Conservation (phyloP, 2,888 invertebrate species). For the Prenolepis imparis region DNA sequence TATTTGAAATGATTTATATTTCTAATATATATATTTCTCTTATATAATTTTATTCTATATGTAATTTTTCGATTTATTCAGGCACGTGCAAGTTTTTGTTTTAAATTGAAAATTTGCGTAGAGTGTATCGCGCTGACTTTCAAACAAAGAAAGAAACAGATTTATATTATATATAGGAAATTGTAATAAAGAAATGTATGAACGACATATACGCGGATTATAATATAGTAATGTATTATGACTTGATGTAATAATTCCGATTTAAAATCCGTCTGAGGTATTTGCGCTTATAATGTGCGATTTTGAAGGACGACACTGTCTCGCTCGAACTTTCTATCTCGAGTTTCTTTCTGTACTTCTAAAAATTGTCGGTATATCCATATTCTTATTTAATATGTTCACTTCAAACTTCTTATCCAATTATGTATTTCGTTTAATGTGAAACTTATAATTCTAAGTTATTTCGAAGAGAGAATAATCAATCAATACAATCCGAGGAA, state of each 20-base stretch:
- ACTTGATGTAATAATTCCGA: slow-evolving; percentile 50
- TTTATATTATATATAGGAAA: slow-evolving; percentile 17
- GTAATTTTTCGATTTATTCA: slow-evolving; percentile 35
- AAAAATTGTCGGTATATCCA: not conserved
- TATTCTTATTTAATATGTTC: not conserved
- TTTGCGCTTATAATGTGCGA: slow-evolving; percentile 41
- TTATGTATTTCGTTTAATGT: not conserved
- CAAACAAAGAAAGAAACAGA: slow-evolving; percentile 18
- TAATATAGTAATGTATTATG: slow-evolving; percentile 41
- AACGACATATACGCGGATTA: not conserved
- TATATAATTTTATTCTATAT: slow-evolving; percentile 4
- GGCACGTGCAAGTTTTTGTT: slow-evolving; percentile 61
- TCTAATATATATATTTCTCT: slow-evolving; percentile 28
- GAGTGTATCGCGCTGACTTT: slow-evolving; percentile 48
- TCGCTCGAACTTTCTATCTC: not conserved
- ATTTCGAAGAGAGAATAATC: not conserved
- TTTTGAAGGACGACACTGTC: not conserved
- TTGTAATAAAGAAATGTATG: not conserved
- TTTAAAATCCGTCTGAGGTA: slow-evolving; percentile 42
- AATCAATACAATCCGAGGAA: not conserved
- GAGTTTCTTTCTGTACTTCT: slow-evolving; percentile 9
- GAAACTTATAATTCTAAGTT: not conserved
- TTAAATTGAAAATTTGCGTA: slow-evolving; percentile 19
- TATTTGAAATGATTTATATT: slow-evolving; percentile 44
- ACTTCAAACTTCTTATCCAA: not conserved